Conservation (phyloP, 1,140 invertebrate species). For the Bombus polaris region DNA sequence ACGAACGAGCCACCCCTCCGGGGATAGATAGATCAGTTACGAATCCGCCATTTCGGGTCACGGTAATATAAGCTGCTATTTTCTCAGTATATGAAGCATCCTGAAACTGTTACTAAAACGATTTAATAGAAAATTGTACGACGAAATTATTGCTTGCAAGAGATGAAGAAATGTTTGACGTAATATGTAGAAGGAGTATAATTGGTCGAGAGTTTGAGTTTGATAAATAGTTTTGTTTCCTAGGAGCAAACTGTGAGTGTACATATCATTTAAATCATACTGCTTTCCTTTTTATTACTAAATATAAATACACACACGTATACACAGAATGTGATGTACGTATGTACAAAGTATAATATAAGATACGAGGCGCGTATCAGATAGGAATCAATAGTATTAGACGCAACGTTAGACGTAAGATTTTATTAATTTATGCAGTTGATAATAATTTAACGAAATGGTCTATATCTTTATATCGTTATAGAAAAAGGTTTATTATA, state of each 20-base stretch:
- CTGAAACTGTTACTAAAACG: not conserved
- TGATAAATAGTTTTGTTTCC: not conserved
- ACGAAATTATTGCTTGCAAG: not conserved
- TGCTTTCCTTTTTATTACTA: not conserved
- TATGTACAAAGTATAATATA: not conserved
- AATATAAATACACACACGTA: not conserved
- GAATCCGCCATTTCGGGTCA: not conserved
- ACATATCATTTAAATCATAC: not conserved
- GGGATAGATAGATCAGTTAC: conserved; percentile 8
- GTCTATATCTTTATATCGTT: not conserved
- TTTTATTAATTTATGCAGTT: not conserved
- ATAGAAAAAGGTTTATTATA: not conserved
- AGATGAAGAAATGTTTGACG: not conserved
- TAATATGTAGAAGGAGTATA: not conserved
- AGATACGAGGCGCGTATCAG: not conserved
- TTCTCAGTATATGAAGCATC: not conserved
- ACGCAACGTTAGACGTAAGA: not conserved
- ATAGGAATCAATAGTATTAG: not conserved
- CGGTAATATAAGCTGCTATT: not conserved
- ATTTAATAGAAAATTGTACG: not conserved
- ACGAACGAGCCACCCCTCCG: not conserved
- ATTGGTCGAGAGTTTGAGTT: not conserved
- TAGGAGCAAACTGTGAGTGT: not conserved
- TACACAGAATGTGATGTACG: not conserved
- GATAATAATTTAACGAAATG: not conserved